Conservation (phyloP, 2,113 vertebrate genomes). For the Pseudorasbora parva region DNA sequence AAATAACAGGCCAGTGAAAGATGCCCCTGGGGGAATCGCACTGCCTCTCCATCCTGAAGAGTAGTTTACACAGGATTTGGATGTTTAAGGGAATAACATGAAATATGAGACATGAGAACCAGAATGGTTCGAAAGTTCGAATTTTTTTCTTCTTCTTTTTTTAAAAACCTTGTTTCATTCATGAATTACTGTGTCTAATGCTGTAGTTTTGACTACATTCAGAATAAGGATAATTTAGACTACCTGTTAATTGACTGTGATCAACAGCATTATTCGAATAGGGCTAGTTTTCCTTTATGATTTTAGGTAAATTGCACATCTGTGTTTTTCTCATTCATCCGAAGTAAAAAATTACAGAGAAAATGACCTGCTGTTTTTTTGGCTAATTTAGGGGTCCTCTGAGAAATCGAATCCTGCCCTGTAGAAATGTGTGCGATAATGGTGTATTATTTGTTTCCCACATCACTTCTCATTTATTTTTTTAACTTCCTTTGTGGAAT, state of each 20-base stretch:
- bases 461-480: neutral
- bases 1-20: constrained; percentile 81
- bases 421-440: constrained; percentile 5
- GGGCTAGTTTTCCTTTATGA: neutral
- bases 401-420: neutral
- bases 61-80: constrained; percentile 36
- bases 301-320: neutral
- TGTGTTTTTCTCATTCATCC: neutral
- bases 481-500: neutral
- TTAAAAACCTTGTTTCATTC: neutral
- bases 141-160: neutral
- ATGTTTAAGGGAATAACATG: constrained; percentile 26
- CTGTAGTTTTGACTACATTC: neutral
- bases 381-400: neutral
- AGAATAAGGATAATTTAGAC: neutral
- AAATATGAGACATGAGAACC: constrained; percentile 31
- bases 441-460: neutral
- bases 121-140: neutral
- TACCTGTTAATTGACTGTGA: neutral
- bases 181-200: neutral
- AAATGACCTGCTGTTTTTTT: neutral
- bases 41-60: constrained; percentile 14
- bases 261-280: neutral
- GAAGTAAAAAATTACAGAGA: neutral
- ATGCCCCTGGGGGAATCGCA: constrained; percentile 60